phyloP scores from a whole-genome alignment of 2,797 vertebrate genomes.

The Pogonophryne albipinna region DNA sequence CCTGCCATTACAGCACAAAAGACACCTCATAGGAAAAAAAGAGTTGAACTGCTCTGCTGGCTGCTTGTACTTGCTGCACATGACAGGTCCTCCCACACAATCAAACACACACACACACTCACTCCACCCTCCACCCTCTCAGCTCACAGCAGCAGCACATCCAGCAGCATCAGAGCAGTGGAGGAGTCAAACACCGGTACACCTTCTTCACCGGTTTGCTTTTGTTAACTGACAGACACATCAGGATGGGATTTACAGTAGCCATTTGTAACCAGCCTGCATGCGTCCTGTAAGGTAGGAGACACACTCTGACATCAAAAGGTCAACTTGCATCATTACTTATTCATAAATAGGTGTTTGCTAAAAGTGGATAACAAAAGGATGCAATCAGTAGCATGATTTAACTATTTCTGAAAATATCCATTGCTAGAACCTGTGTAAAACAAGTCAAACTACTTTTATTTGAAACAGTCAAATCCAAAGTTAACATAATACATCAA shows the following conservation, averaged over 20 bases:
- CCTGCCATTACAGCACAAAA: constrained; percentile 21
- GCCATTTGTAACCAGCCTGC: background rate
- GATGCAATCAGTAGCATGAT: background rate
- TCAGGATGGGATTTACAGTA: constrained; percentile 21
- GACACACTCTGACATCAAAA: background rate
- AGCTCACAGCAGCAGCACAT: constrained; percentile 34
- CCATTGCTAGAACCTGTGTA: background rate
- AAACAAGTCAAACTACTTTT: background rate
- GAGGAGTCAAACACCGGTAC: constrained; percentile 26
- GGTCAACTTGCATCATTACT: background rate
- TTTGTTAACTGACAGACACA: background rate
- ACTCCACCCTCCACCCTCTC: constrained; percentile 38
- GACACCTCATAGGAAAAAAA: background rate
- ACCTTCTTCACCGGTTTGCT: background rate
- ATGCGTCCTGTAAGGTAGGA: constrained; percentile 49
- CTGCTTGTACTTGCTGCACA: background rate
- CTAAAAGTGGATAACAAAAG: no score
- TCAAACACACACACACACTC: background rate
- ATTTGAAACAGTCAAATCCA: background rate
- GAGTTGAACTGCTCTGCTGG: background rate
- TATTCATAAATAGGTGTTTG: background rate
- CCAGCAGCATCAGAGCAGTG: constrained; percentile 35
- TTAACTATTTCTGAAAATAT: background rate
- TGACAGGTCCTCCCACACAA: constrained; percentile 30
- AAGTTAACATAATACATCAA: background rate